Percentiles rank a stretch among this genome's conserved stretches.
Conservation (phyloP, 2,888 invertebrate genomes). For the Aphidius colemani region DNA sequence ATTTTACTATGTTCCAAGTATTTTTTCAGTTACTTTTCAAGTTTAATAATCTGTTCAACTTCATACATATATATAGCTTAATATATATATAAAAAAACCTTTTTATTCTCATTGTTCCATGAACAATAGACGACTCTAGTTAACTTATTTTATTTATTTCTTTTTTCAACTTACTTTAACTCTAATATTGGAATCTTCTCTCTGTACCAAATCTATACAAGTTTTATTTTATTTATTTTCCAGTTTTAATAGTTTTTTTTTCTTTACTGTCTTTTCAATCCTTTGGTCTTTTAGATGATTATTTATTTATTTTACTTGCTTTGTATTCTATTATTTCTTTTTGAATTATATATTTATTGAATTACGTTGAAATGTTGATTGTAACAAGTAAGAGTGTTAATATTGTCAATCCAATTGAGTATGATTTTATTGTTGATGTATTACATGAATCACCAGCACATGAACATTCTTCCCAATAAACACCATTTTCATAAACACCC, state of each 20-base stretch:
- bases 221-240: not conserved
- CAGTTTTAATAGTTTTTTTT: not conserved
- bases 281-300: not conserved
- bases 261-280: not conserved
- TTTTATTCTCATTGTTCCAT: slow-evolving; percentile 20
- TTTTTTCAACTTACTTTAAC: slow-evolving; percentile 7
- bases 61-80: too few species aligned
- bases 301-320: too few species aligned
- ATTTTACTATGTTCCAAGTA: slow-evolving; percentile 11
- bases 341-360: not conserved
- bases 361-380: slow-evolving; percentile 20
- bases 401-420: not conserved
- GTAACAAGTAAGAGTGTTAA: too few species aligned
- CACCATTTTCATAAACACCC: slow-evolving; percentile 93
- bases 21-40: slow-evolving; percentile 23
- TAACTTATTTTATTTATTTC: not conserved
- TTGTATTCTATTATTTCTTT: too few species aligned
- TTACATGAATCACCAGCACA: slow-evolving; percentile 93
- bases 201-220: slow-evolving; percentile 2
- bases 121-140: slow-evolving; percentile 17
- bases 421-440: slow-evolving; percentile 41
- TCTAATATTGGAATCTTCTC: slow-evolving; percentile 13
- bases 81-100: not conserved
- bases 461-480: slow-evolving; percentile 97
- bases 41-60: slow-evolving; percentile 17